Base-by-base conservation (phyloP, 2,888 invertebrate species). In the Sipha maydis region DNA sequence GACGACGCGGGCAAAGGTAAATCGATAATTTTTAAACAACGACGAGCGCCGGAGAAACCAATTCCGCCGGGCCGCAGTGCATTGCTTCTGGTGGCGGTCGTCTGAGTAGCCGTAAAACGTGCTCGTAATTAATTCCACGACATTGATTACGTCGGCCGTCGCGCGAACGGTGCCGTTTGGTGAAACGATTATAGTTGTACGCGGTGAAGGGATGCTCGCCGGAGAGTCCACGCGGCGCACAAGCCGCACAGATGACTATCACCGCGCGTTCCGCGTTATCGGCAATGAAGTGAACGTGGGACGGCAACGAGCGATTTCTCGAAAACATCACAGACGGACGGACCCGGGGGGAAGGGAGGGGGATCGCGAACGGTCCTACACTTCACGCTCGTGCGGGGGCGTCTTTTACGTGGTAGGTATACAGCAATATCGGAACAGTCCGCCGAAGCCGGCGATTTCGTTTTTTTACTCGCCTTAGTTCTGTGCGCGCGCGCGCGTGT, bases 91-190 rank as follows among this genome's bases (percentile, higher is more conserved):
- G 54, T 56, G n/a, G 28, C 38, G n/a, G 28, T 38, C 0, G 38
- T 78, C 71, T 85, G 21, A 71, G 79, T 38, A 41, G 82, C n/a
- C 31, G 88, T 76, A 82, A 88, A 88, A 88, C 80, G 88, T 76
- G 75, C 67, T 76, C n/a, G 82, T 48, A 61, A 88, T 82, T 75
- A 76, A 75, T 82, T 88, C 76, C 34, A 25, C 8, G 61, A 48
- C 61, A 48, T 82, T 75, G 73, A 88, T 76, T 48, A 31, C 48
- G 34, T n/a, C 3, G 31, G n/a, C 76, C 28, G 41, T 14, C 11
- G 28, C 11, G n/a, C 38, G 34, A 48, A 48, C 28, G 25, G 69
- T 69, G 9, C 5, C n/a, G n/a, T n/a, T 48, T 48, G 1, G 11
- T 14, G 41, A 41, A 69, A 61, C 3, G 25, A 82, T 28, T 19